Percentiles rank a stretch among this genome's conserved stretches.
These are phyloP conservation scores for Hydrochoerus hydrochaeris DNA, from an alignment of 2,113 vertebrate species.

Conservation along the genomic window DNA sequence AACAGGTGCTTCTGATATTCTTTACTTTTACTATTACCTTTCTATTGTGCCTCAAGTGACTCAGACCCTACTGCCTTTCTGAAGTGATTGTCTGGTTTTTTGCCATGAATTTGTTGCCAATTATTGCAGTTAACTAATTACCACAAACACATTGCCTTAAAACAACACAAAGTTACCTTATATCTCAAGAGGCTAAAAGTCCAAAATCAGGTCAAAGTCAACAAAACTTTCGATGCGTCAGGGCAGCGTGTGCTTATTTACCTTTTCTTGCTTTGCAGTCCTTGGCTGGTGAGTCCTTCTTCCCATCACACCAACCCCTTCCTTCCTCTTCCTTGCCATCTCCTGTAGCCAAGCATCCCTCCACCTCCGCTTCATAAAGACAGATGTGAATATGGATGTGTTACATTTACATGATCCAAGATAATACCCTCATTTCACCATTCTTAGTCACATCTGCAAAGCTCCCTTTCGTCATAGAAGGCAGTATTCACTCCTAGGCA, in stretches of 20 bases:
- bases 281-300: background rate
- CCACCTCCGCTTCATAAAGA: background rate
- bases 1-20: background rate
- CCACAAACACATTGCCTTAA: background rate
- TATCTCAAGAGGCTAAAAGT: background rate
- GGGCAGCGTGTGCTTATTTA: background rate
- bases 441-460: background rate
- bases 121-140: background rate
- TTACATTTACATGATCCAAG: background rate
- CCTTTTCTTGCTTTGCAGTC: background rate
- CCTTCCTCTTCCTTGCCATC: background rate
- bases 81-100: background rate
- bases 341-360: background rate
- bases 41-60: background rate
- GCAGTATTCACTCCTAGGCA: background rate
- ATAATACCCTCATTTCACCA: background rate
- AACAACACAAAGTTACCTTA: background rate
- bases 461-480: background rate
- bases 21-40: background rate
- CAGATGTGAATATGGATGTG: background rate
- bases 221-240: accelerated
- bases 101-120: background rate
- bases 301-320: background rate
- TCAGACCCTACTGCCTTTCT: background rate
- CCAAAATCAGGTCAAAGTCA: background rate